Evolutionary conservation across 2,888 invertebrate genomes (phyloP).

Genomic region (Eudasyphora cyanicolor): DNA sequence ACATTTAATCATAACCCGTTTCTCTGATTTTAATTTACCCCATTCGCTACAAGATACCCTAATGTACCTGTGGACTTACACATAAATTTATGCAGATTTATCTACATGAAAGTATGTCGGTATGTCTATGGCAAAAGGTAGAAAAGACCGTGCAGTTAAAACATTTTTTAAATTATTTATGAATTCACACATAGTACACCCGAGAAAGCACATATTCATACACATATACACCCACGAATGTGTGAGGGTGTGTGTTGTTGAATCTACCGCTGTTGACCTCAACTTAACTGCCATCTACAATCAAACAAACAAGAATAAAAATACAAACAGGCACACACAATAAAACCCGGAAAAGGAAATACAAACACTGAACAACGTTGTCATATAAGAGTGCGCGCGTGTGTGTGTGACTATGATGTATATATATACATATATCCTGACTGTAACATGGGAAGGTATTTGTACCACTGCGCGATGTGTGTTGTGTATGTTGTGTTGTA

Average conservation of each 20-base stretch:
- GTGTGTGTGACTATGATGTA: neutral
- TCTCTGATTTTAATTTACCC: no score
- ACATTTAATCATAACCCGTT: no score
- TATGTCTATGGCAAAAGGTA: neutral
- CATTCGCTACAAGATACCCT: no score
- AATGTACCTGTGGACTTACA: no score
- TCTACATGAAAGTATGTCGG: neutral
- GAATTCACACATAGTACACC: neutral
- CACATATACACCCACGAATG: neutral
- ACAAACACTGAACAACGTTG: neutral
- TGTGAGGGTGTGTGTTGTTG: neutral
- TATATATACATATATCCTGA: neutral
- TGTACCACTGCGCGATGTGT: no score
- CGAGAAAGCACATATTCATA: neutral
- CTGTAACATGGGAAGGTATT: neutral
- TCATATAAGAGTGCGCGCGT: neutral
- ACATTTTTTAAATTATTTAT: conserved; percentile 48
- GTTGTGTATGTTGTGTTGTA: no score
- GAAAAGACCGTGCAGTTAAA: neutral
- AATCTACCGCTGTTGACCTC: conserved; percentile 31
- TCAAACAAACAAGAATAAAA: neutral
- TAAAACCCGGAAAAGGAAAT: neutral
- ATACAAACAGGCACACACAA: neutral
- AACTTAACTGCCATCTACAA: conserved; percentile 5
- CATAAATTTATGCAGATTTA: no score